phyloP scores from a whole-genome alignment of 2,888 invertebrate species.

The Ochropleura leucogaster region DNA sequence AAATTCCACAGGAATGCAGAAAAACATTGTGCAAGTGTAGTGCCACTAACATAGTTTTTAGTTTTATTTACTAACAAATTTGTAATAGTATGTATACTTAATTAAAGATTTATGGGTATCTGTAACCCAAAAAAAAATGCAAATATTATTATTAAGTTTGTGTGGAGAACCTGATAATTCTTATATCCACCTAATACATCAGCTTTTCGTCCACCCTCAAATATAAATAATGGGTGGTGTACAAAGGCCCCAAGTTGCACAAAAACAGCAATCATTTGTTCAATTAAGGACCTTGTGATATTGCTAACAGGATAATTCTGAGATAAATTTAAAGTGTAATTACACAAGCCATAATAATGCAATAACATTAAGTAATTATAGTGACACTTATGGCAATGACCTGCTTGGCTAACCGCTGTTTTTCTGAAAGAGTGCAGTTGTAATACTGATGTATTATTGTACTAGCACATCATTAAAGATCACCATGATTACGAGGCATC shows the following conservation, averaged over 20 bases:
- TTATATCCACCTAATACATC: not conserved
- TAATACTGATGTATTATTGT: conserved; percentile 12
- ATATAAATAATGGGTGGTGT: not conserved
- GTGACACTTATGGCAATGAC: not conserved
- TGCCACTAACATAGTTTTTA: too few species aligned
- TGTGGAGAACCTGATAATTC: not conserved
- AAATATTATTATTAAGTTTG: not conserved
- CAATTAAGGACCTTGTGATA: not conserved
- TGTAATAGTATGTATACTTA: too few species aligned
- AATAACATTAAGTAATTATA: conserved; percentile 6
- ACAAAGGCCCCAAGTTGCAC: not conserved
- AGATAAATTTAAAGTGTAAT: not conserved
- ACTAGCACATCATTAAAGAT: not conserved
- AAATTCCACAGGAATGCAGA: too few species aligned
- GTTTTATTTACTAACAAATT: too few species aligned
- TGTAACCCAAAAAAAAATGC: too few species aligned
- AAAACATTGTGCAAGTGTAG: too few species aligned
- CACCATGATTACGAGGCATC: not conserved
- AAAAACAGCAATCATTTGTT: not conserved
- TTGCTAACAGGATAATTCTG: not conserved
- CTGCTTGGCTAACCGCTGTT: conserved; percentile 4
- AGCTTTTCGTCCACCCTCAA: not conserved
- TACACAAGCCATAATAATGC: not conserved
- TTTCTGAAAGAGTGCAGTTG: not conserved
- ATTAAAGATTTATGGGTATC: too few species aligned